Percentiles rank a stretch among this genome's conserved stretches.
These are phyloP conservation scores for Drosophila bocki DNA, from an alignment of 1,140 invertebrate genomes.

Conservation along the genomic window DNA sequence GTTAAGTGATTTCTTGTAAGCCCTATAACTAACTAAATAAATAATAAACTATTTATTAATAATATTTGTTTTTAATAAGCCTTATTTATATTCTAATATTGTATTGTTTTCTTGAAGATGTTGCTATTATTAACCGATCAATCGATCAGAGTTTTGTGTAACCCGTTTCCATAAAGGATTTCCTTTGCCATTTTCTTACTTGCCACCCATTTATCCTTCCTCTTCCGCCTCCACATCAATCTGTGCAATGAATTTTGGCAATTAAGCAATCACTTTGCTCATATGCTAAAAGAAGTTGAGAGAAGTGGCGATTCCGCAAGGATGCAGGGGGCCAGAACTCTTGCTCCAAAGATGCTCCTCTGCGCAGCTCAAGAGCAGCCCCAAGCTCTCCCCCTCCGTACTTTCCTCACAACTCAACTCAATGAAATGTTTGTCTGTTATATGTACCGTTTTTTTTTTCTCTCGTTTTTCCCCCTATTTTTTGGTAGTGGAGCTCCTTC, in stretches of 20 bases:
- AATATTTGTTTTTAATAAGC: background rate
- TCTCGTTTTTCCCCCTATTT: conserved; percentile 1
- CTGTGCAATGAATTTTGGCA: conserved; percentile 57
- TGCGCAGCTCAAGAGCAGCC: conserved; percentile 11
- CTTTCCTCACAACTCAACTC: conserved; percentile 16
- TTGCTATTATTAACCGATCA: background rate
- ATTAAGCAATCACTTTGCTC: conserved; percentile 54
- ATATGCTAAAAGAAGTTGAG: conserved; percentile 19
- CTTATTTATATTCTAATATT: background rate
- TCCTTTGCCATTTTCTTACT: background rate
- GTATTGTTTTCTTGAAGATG: background rate
- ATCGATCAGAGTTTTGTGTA: background rate
- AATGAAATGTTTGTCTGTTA: conserved; percentile 49
- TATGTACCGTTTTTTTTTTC: conserved; percentile 23
- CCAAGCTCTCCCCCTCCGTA: background rate
- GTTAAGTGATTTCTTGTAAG: background rate
- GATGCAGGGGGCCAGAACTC: conserved; percentile 7
- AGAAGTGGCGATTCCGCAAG: background rate
- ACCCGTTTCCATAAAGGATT: background rate
- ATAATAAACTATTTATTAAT: background rate
- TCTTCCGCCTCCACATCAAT: conserved; percentile 7
- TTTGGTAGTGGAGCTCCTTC: conserved; percentile 9
- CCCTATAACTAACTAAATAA: background rate
- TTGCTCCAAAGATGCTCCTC: conserved; percentile 28
- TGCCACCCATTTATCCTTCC: background rate